Evolutionary conservation across 2,888 invertebrate species (phyloP).

Genomic region (Drosophila maculinotata): DNA sequence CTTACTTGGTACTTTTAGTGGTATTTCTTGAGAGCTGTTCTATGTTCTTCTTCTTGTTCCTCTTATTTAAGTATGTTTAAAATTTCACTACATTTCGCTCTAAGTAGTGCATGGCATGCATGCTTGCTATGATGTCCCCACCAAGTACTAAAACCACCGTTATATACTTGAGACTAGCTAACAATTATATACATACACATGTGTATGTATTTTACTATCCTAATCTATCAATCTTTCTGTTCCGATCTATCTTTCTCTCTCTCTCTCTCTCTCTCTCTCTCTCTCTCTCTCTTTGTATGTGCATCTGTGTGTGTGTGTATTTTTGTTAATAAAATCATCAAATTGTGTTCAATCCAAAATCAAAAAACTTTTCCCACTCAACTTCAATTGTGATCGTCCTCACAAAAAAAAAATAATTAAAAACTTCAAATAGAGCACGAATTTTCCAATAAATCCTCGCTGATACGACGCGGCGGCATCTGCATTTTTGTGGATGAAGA

Average conservation of each 20-base stretch:
- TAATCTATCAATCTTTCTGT: slow-evolving; percentile 50
- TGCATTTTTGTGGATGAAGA: slow-evolving; percentile 85
- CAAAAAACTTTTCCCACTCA: slow-evolving; percentile 48
- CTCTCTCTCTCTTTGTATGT: slow-evolving; percentile 42
- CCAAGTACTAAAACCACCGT: slow-evolving; percentile 1
- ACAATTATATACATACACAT: slow-evolving; percentile 27
- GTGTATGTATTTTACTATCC: slow-evolving; percentile 39
- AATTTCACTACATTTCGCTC: slow-evolving; percentile 26
- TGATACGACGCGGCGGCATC: slow-evolving; percentile 85
- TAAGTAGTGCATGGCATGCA: slow-evolving; percentile 67
- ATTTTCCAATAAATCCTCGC: slow-evolving; percentile 83
- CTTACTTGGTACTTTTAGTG: not conserved
- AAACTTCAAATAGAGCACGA: slow-evolving; percentile 69
- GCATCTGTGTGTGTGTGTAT: slow-evolving; percentile 50
- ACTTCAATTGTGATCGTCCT: slow-evolving; percentile 45
- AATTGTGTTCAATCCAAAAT: slow-evolving; percentile 68
- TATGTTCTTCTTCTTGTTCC: slow-evolving; percentile 2
- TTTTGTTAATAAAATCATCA: slow-evolving; percentile 67
- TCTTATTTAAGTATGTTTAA: slow-evolving; percentile 16
- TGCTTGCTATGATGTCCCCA: slow-evolving; percentile 29
- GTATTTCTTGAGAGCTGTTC: slow-evolving; percentile 28
- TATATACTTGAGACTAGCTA: slow-evolving; percentile 19
- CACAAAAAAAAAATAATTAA: slow-evolving; percentile 22
- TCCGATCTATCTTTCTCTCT: slow-evolving; percentile 32
- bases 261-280: slow-evolving; percentile 36